Evolutionary conservation across 2,797 vertebrate species (phyloP).

Genomic region (Danio kyathit): DNA sequence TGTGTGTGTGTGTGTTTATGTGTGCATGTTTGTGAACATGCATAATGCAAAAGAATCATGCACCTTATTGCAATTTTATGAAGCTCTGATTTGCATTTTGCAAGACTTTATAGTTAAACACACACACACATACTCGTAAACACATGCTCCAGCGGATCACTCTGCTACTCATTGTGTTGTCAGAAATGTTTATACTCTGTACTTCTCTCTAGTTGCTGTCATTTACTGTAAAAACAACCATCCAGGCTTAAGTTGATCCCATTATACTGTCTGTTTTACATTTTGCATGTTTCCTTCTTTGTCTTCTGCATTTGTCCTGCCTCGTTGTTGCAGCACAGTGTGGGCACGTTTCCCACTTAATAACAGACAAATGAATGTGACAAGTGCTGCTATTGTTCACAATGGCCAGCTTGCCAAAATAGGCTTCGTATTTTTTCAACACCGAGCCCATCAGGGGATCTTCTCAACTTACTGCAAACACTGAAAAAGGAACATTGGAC

Average conservation of each 20-base stretch:
- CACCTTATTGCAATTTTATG: constrained; percentile 74
- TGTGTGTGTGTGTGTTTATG: not conserved
- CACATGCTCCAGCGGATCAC: not conserved
- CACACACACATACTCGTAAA: constrained; percentile 23
- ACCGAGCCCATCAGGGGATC: constrained; percentile 5
- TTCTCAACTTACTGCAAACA: constrained; percentile 29
- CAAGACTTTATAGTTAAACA: constrained; percentile 61
- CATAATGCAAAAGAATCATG: constrained; percentile 63
- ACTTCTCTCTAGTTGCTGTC: constrained; percentile 20
- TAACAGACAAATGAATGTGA: constrained; percentile 39
- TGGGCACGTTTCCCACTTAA: constrained; percentile 28
- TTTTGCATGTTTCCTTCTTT: constrained; percentile 13
- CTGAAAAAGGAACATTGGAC: constrained; percentile 2
- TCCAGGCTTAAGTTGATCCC: not conserved
- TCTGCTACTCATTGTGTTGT: constrained; percentile 20
- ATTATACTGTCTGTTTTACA: constrained; percentile 27
- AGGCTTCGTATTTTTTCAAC: constrained; percentile 7
- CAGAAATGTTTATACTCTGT: constrained; percentile 26
- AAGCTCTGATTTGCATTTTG: constrained; percentile 74
- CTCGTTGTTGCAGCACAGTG: not conserved
- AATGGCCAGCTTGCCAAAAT: constrained; percentile 16
- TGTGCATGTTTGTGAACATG: constrained; percentile 57
- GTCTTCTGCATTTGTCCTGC: not conserved
- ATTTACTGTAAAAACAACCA: constrained; percentile 6
- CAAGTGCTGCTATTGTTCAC: constrained; percentile 35